Evolutionary conservation across 2,888 invertebrate species (phyloP), one percentile per base, ranked within the genome.

Genomic region (Leucoma salicis): DNA sequence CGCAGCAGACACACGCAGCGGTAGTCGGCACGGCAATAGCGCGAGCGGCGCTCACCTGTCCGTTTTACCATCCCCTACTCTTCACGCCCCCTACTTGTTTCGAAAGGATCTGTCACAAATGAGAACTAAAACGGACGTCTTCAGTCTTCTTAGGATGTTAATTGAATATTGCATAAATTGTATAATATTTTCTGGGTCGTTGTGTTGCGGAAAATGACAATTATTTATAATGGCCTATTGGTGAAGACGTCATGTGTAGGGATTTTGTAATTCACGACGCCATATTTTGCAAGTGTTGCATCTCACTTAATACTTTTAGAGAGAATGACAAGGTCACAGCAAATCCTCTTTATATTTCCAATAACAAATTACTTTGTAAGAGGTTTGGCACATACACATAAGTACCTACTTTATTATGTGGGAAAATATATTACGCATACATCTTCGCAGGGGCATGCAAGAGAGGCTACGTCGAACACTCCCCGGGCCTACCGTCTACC

Each of bases 51-150:
- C 62, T 52, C 66, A 77, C 66, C 76, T 69, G 72, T 72, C 66
- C 63, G 81, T 89, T 89, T 88, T 87, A 88, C 86, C 84, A 78
- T 83, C 85, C 46, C 88, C 89, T 87, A 79, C 88, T 83, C 78
- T 70, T 59, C 24, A 38, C 55, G 66, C 65, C 84, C 84, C 83
- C 83, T 80, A 73, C 85, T 82, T 62, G 65, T 88, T 88, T 86
- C 81, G 87, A 87, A 88, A 89, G 87, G 87, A 86, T 76, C 51
- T 57, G 67, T 46, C 51, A 39, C 54, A 62, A 77, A 77, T 72
- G 75, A 71, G 74, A 74, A 72, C 67, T 66, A 64, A 66, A 27
- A 69, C 44, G 39, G 42, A 52, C 43, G 46, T 44, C 43, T 42
- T 31, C 46, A 34, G 25, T 11, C 28, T 27, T 31, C 33, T 29